Evolutionary conservation across 2,113 vertebrate species (phyloP).

Genomic region (Cyphomyrus discorhynchus): DNA sequence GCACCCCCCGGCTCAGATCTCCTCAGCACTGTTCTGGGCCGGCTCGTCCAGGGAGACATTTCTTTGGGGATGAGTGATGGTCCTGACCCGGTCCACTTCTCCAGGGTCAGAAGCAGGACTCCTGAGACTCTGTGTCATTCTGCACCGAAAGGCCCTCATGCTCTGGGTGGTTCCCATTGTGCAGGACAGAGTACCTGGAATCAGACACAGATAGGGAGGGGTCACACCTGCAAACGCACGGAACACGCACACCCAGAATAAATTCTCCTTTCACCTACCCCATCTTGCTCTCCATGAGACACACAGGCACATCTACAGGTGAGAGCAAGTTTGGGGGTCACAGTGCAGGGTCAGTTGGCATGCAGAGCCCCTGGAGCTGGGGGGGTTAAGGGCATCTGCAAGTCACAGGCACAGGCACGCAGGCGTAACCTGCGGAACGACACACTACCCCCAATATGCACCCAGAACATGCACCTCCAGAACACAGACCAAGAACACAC

Average conservation of each 20-base stretch:
- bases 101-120: slow-evolving; percentile 63
- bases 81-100: slow-evolving; percentile 3
- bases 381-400: not conserved
- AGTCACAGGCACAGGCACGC: not conserved
- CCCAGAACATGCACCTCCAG: not conserved
- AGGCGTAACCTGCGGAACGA: not conserved
- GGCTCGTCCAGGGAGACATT: not conserved
- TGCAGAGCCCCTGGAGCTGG: not conserved
- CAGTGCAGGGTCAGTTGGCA: not conserved
- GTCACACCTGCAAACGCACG: not conserved
- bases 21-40: not conserved
- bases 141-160: slow-evolving; percentile 53
- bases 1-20: not conserved
- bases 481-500: not conserved
- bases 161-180: slow-evolving; percentile 57
- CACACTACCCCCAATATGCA: not conserved
- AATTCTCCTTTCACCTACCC: not conserved
- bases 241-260: not conserved
- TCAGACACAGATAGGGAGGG: not conserved
- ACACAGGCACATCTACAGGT: not conserved
- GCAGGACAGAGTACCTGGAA: slow-evolving; percentile 60
- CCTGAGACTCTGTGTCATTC: slow-evolving; percentile 53
- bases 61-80: not conserved
- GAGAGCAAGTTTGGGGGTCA: not conserved
- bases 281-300: not conserved